phyloP scores from a whole-genome alignment of 2,888 invertebrate species.

The Muschampia plurimacula region DNA sequence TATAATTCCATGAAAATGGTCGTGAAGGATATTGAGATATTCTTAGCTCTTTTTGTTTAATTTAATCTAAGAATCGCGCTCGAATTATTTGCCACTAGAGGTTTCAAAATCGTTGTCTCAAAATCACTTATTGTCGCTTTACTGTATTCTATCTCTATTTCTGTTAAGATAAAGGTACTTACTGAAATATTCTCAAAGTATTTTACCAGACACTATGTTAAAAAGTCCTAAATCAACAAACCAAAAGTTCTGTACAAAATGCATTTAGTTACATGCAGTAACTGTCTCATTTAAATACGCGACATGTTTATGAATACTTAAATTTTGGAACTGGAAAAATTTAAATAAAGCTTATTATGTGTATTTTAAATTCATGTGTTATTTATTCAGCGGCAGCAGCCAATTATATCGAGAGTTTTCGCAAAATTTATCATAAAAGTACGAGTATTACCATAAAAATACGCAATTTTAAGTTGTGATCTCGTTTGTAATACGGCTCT shows the following conservation, averaged over 20 bases:
- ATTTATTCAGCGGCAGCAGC: conserved; percentile 5
- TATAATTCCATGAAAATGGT: background rate
- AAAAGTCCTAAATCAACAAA: background rate
- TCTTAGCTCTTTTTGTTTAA: background rate
- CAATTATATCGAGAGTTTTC: background rate
- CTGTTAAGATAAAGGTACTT: background rate
- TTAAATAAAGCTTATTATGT: conserved; percentile 6
- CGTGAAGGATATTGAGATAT: background rate
- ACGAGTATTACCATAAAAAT: conserved; percentile 25
- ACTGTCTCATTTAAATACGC: conserved; percentile 4
- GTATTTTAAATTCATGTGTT: conserved; percentile 17
- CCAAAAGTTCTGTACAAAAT: background rate
- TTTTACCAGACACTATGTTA: background rate
- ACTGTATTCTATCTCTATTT: background rate
- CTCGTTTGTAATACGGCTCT: conserved; percentile 5
- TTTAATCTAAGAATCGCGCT: background rate
- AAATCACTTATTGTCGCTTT: background rate
- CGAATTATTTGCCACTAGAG: background rate
- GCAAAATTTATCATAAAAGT: conserved; percentile 20
- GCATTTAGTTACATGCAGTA: background rate
- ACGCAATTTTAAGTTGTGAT: conserved; percentile 16
- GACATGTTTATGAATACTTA: conserved; percentile 3
- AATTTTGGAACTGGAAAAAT: conserved; percentile 9
- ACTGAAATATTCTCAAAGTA: background rate
- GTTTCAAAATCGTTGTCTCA: background rate